A percentile compares a stretch with the other conserved stretches of the same genome.
phyloP scores from a whole-genome alignment of 2,113 vertebrate genomes.

The Propithecus coquereli region DNA sequence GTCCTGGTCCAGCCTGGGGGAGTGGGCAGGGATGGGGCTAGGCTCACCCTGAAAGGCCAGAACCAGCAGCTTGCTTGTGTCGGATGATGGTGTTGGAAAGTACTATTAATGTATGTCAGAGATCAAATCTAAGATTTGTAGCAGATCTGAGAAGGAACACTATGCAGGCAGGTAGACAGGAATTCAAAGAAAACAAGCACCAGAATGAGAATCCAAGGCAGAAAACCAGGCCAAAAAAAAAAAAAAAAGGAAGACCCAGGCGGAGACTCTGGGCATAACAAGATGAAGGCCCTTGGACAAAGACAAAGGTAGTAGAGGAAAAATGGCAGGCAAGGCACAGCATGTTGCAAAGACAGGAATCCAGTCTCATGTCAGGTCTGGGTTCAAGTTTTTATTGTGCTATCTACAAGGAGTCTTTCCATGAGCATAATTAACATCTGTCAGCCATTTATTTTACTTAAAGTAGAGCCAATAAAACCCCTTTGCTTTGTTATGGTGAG shows the following conservation, averaged over 20 bases:
- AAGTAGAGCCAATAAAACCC: neutral
- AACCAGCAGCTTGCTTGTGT: neutral
- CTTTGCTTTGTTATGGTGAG: neutral
- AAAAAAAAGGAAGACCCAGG: neutral
- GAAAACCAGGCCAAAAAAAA: neutral
- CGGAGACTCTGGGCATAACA: neutral
- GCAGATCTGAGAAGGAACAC: neutral
- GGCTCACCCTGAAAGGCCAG: neutral
- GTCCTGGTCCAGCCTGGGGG: no score
- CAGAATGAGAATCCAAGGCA: neutral
- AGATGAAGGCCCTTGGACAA: neutral
- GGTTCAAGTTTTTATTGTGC: neutral
- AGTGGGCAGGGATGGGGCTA: accelerated
- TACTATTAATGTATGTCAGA: neutral
- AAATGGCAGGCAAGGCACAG: neutral
- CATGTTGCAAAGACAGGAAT: neutral
- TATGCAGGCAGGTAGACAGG: neutral
- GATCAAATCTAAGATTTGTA: neutral
- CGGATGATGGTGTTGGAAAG: neutral
- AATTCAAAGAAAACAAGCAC: neutral
- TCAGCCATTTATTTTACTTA: neutral
- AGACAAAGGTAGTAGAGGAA: neutral
- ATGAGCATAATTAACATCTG: neutral
- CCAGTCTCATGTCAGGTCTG: neutral
- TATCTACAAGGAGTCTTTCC: neutral